phyloP scores from a whole-genome alignment of 2,797 vertebrate species.

The Cichlasoma orientale region DNA sequence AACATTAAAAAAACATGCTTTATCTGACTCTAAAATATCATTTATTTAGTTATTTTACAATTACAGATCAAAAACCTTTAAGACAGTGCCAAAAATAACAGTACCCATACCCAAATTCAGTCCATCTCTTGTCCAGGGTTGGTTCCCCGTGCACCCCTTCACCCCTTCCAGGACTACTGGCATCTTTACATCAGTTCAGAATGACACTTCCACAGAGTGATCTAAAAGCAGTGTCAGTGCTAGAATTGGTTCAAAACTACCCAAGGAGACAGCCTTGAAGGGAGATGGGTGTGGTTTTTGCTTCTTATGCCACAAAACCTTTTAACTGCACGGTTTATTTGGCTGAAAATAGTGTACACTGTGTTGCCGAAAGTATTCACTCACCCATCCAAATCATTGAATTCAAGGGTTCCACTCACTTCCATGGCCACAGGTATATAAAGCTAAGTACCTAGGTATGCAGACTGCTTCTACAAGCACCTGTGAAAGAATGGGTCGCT shows the following conservation, averaged over 20 bases:
- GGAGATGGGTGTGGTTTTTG: neutral
- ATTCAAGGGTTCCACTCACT: no score
- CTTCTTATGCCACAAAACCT: neutral
- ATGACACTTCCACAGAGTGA: neutral
- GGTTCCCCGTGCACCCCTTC: neutral
- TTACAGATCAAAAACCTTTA: neutral
- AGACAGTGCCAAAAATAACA: neutral
- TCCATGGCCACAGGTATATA: no score
- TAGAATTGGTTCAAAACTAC: neutral
- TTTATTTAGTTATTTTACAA: neutral
- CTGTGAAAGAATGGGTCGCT: no score
- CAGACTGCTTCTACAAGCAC: no score
- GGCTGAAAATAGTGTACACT: neutral
- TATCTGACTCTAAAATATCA: neutral
- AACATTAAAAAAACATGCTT: neutral
- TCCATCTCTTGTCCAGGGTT: neutral
- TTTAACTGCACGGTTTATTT: neutral
- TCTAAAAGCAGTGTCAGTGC: neutral
- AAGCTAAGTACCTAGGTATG: no score
- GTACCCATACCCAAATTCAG: neutral
- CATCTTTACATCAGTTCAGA: neutral
- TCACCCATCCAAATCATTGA: no score
- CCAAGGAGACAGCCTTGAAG: neutral
- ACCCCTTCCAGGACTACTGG: neutral
- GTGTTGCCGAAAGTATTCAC: no score